phyloP scores from a whole-genome alignment of 2,888 invertebrate genomes.

The Plebejus argus region DNA sequence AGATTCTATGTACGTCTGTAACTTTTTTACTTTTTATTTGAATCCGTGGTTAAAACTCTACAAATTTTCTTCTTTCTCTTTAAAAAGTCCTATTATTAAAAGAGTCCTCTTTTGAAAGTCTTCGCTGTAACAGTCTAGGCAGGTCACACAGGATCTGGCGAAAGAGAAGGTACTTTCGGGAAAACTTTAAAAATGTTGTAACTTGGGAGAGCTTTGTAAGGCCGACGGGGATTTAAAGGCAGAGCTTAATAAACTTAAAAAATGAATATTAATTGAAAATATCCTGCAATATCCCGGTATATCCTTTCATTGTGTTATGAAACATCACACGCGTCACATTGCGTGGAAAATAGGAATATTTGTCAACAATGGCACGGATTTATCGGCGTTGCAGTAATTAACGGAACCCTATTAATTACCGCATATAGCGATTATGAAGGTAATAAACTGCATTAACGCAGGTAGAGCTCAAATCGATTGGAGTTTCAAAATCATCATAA shows the following conservation, averaged over 20 bases:
- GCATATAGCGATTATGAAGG: background rate
- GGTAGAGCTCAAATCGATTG: background rate
- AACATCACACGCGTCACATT: background rate
- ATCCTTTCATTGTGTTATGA: background rate
- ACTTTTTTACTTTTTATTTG: too few relatives aligned
- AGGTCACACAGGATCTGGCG: too few relatives aligned
- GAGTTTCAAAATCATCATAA: background rate
- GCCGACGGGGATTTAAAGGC: too few relatives aligned
- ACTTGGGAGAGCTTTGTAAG: too few relatives aligned
- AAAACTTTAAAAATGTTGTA: too few relatives aligned
- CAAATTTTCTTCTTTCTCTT: too few relatives aligned
- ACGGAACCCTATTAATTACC: background rate
- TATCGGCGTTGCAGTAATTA: background rate
- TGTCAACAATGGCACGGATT: background rate
- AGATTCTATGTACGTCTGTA: too few relatives aligned
- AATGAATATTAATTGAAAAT: background rate
- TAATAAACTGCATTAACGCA: constrained; percentile 11
- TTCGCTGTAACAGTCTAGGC: too few relatives aligned
- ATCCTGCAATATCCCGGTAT: background rate
- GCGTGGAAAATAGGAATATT: background rate
- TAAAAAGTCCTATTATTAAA: too few relatives aligned
- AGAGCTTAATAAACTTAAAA: background rate
- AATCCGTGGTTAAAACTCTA: too few relatives aligned
- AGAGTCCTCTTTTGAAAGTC: too few relatives aligned
- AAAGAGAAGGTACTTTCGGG: too few relatives aligned